Evolutionary conservation across 1,140 invertebrate species (phyloP), one percentile per base, ranked within the genome.

Genomic region (Tenebrio molitor): DNA sequence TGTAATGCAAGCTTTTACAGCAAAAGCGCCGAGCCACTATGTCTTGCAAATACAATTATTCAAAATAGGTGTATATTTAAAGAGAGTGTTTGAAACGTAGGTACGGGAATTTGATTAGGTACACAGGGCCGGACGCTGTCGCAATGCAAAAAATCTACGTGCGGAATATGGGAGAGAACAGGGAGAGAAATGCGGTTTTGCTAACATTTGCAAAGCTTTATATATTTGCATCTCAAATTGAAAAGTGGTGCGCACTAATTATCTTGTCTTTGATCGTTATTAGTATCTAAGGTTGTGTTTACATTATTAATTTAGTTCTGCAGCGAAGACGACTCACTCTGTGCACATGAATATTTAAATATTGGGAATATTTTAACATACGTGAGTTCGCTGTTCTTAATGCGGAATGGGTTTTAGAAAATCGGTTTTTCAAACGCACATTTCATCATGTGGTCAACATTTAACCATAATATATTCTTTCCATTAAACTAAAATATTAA

Each of bases 1-100:
- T 73, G 65, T 73, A 72, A 72, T 72, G 67, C 71, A 68, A 72
- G 71, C 71, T 72, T 72, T 72, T 68, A 67, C 46, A 33, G 41
- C 71, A 68, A 68, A 72, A 72, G 67, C 65, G 58, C 71, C 33
- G 21, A 58, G 34, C 64, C 64, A 62, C 71, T 58, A 72, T 68
- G 58, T 69, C 66, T 69, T 73, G 50, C 53, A 69, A 73, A 73
- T 58, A 34, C 39, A 69, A 73, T 73, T 73, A 73, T 73, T 73
- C 72, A 73, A 73, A 73, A 65, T 69, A 42, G 39, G 53, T 44
- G 41, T 44, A 62, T 69, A 73, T 69, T 69, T 63, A 73, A 69
- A 73, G 67, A 41, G 58, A 63, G 71, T 62, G 71, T 65, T 65
- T 65, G 62, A 29, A 65, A 42, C 19, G 39, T 65, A 65, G 62